A percentile compares a stretch with the other conserved stretches of the same genome.
phyloP scores from a whole-genome alignment of 92 coral and sea anemone genomes.

The Porites lobata region DNA sequence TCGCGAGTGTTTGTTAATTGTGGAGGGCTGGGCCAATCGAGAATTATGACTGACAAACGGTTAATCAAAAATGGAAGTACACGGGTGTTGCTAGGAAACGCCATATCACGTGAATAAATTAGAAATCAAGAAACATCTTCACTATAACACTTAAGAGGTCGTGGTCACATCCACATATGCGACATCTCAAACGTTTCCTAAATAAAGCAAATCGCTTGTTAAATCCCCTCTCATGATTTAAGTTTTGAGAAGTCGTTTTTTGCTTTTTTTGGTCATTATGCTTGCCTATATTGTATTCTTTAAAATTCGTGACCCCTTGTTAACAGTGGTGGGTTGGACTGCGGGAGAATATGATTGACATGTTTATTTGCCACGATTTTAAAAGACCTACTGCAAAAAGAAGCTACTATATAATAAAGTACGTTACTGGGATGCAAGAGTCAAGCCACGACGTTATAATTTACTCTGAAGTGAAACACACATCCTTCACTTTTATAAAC shows the following conservation, averaged over 20 bases:
- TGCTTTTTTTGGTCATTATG: not conserved
- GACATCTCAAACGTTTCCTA: too few species aligned
- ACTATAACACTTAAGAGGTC: too few species aligned
- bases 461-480: too few species aligned
- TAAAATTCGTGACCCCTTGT: not conserved
- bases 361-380: not conserved
- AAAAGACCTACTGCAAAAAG: not conserved
- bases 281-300: not conserved
- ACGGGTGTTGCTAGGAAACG: slow-evolving; percentile 2
- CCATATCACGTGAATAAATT: not conserved
- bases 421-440: not conserved
- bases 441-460: too few species aligned
- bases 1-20: slow-evolving; percentile 11
- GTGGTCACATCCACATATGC: too few species aligned
- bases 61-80: not conserved
- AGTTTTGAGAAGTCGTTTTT: too few species aligned
- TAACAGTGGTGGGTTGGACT: not conserved
- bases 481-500: too few species aligned
- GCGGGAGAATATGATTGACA: not conserved
- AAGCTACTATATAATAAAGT: not conserved
- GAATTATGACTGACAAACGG: slow-evolving; percentile 13
- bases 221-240: not conserved
- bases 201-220: too few species aligned
- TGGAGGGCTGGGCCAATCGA: not conserved
- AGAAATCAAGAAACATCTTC: not conserved